Percentiles rank a stretch among this genome's conserved stretches.
Conservation (phyloP, 1,140 invertebrate species). For the Leptopilina clavipes region DNA sequence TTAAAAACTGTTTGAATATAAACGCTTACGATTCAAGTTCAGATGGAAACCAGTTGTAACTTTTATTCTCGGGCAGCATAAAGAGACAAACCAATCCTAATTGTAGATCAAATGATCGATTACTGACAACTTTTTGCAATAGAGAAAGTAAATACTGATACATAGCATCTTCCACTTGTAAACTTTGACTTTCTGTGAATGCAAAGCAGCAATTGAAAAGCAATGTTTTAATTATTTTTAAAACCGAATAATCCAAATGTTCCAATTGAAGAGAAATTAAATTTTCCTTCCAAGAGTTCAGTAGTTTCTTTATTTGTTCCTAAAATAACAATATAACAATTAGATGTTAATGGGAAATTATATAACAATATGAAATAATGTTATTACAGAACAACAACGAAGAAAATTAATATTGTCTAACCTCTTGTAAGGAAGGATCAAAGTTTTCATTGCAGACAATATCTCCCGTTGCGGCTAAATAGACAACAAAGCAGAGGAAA, state of each 20-base stretch:
- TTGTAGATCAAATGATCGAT: slow-evolving; percentile 58
- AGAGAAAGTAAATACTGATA: slow-evolving; percentile 43
- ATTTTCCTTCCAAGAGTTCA: slow-evolving; percentile 43
- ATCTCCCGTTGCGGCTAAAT: background rate
- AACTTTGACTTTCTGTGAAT: slow-evolving; percentile 12
- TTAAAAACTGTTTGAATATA: too few species aligned
- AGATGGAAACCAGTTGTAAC: slow-evolving; percentile 50
- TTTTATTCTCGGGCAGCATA: slow-evolving; percentile 52
- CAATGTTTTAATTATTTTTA: slow-evolving; percentile 58
- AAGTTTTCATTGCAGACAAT: slow-evolving; percentile 19
- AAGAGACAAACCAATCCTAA: slow-evolving; percentile 62
- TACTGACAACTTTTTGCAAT: slow-evolving; percentile 61
- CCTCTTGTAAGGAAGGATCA: slow-evolving; percentile 20
- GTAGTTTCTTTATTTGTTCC: slow-evolving; percentile 37
- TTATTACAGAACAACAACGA: too few species aligned
- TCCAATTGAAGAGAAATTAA: slow-evolving; percentile 44
- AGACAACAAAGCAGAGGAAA: background rate
- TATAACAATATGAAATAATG: too few species aligned
- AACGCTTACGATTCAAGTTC: slow-evolving; percentile 54
- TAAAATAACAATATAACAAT: slow-evolving; percentile 31
- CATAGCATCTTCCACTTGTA: slow-evolving; percentile 38
- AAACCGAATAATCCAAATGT: slow-evolving; percentile 58
- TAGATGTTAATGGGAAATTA: too few species aligned
- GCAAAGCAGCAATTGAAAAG: slow-evolving; percentile 47
- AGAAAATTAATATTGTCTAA: slow-evolving; percentile 12